Conservation (phyloP, 2,797 vertebrate genomes). For the Sebastiscus tertius region DNA sequence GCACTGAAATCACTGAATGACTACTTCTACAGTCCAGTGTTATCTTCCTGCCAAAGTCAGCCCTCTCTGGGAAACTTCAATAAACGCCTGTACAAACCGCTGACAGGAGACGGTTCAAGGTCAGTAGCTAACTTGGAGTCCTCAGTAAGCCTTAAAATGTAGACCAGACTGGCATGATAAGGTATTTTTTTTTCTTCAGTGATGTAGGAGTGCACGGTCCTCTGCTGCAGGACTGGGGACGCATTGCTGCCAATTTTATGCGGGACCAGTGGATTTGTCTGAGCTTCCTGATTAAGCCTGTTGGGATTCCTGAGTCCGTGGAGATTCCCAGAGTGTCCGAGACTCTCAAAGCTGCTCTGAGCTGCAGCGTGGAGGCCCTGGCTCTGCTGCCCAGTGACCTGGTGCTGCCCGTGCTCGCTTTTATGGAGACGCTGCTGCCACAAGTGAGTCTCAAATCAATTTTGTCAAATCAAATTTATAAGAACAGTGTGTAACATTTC, state of each 20-base stretch:
- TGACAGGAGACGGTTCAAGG: constrained; percentile 58
- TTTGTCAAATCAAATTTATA: background rate
- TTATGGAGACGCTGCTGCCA: constrained; percentile 86
- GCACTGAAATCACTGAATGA: constrained; percentile 74
- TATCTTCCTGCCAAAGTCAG: constrained; percentile 41
- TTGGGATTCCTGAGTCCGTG: constrained; percentile 32
- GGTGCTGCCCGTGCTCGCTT: constrained; percentile 88
- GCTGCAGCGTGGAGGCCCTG: constrained; percentile 83
- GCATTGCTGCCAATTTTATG: constrained; percentile 85
- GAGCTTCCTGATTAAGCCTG: constrained; percentile 78
- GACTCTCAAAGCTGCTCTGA: constrained; percentile 79
- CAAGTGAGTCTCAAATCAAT: constrained; percentile 79
- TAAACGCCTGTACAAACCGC: constrained; percentile 85
- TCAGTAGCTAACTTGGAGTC: constrained; percentile 31
- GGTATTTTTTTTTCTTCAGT: constrained; percentile 67
- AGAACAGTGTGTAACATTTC: no score
- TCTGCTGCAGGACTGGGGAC: constrained; percentile 89
- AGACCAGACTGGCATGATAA: background rate
- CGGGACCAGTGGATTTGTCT: constrained; percentile 92
- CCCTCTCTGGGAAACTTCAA: constrained; percentile 74
- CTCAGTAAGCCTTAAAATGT: background rate
- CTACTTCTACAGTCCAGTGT: constrained; percentile 72
- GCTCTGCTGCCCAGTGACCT: constrained; percentile 88
- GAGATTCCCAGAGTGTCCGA: constrained; percentile 35
- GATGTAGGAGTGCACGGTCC: constrained; percentile 64